Percentiles rank a stretch among this genome's conserved stretches.
Evolutionary conservation across 2,113 vertebrate species (phyloP).

Genomic region (Ahaetulla prasina): DNA sequence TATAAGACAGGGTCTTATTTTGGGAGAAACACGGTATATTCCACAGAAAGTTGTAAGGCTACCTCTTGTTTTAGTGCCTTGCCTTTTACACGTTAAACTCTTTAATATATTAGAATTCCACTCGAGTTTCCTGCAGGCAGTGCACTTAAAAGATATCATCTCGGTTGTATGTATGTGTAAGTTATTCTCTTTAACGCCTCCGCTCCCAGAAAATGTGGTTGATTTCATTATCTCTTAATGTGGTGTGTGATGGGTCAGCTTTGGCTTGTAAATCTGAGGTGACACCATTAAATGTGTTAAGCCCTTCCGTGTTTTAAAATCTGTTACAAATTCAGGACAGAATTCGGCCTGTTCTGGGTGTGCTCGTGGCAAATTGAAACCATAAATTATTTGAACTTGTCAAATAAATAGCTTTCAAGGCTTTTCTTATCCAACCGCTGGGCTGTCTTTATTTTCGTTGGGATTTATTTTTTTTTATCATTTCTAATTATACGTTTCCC

Average conservation of each 20-base stretch:
- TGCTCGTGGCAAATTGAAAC: slow-evolving; percentile 24
- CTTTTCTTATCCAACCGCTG: slow-evolving; percentile 33
- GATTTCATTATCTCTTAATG: slow-evolving; percentile 13
- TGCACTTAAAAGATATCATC: not conserved
- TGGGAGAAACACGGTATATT: not conserved
- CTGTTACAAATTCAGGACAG: slow-evolving; percentile 17
- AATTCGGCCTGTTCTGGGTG: slow-evolving; percentile 12
- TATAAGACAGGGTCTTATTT: too few species aligned
- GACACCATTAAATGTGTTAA: slow-evolving; percentile 23
- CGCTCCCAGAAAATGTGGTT: slow-evolving; percentile 25
- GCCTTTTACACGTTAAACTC: not conserved
- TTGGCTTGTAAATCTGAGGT: slow-evolving; percentile 1
- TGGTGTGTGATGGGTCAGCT: slow-evolving; percentile 13
- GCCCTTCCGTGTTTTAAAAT: slow-evolving; percentile 43
- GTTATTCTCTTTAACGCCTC: not conserved
- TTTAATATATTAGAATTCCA: slow-evolving; percentile 13
- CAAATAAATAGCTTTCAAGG: slow-evolving; percentile 51
- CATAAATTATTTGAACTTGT: slow-evolving; percentile 33
- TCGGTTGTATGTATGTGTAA: not conserved
- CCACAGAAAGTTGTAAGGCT: not conserved
- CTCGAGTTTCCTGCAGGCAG: slow-evolving; percentile 8
- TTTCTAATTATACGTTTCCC: not conserved
- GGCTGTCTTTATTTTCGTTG: slow-evolving; percentile 18
- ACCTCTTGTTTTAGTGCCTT: not conserved
- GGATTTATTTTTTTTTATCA: not conserved